These are phyloP conservation scores for Botia kubotai DNA, from an alignment of 2,797 vertebrate genomes.

Conservation along the genomic window DNA sequence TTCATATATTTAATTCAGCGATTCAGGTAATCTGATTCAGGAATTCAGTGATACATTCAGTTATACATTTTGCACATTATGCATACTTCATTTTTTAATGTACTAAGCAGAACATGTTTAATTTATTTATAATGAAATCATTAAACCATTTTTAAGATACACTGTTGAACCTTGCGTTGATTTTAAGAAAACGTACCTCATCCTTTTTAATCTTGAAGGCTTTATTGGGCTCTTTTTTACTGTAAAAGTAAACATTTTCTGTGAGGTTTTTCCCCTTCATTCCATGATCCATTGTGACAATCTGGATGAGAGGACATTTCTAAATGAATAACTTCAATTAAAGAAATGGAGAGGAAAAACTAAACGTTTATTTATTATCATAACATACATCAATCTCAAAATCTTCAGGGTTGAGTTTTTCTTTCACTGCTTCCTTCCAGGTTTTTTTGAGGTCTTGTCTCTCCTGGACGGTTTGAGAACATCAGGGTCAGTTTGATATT, in stretches of 20 bases:
- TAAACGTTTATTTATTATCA: not conserved
- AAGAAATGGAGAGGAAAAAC: not conserved
- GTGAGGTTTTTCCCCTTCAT: slow-evolving; percentile 13
- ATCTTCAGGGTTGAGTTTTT: not conserved
- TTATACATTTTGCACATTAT: too few relatives aligned
- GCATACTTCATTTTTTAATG: too few relatives aligned
- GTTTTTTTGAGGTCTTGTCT: not conserved
- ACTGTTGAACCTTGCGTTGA: not conserved
- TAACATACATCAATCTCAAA: not conserved
- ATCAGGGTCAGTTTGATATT: not conserved
- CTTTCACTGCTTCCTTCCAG: not conserved
- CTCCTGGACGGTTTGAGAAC: not conserved
- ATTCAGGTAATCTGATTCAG: too few relatives aligned
- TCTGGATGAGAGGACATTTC: not conserved
- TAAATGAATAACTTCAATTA: not conserved
- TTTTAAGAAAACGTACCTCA: slow-evolving; percentile 6
- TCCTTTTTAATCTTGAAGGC: not conserved
- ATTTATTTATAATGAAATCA: too few relatives aligned
- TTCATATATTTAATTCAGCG: too few relatives aligned
- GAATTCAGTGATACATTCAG: too few relatives aligned
- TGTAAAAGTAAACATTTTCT: slow-evolving; percentile 28
- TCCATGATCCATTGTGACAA: not conserved
- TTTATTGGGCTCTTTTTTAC: not conserved
- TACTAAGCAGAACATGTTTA: too few relatives aligned
- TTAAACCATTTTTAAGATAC: too few relatives aligned